Evolutionary conservation across 2,888 invertebrate species (phyloP), one percentile per base, ranked within the genome.

Genomic region (Malacosoma neustria): DNA sequence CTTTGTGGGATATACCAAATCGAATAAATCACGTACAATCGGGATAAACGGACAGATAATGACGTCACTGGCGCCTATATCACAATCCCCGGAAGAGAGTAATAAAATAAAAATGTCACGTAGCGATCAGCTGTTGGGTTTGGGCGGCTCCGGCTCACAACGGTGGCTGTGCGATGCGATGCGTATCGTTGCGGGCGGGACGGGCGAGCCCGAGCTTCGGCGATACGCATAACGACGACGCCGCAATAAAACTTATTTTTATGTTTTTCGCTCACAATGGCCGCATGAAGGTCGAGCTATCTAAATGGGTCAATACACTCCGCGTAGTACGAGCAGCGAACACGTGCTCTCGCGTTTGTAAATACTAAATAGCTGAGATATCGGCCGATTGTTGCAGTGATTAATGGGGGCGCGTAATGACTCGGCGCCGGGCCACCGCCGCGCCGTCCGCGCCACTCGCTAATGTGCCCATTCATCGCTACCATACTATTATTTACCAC

Each of bases 301-400:
- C 85, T 85, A 85, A 85, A 85, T 85, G 82, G 85, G 85, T 85
- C 85, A 85, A 84, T 84, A 84, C 84, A 82, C 85, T 81, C 81
- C 57, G 71, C 74, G 84, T 82, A 82, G 73, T 84, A 82, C 84
- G 84, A 73, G 75, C 80, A 66, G 65, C 54, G 75, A 77, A 72
- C 84, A 82, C 82, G 82, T 82, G 84, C 81, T 81, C 80, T 75
- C 77, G 76, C 82, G 84, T 77, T 84, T 84, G 85, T 84, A 84
- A 84, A 84, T 84, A 84, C 84, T 84, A 84, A 84, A 84, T 84
- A 84, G 81, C 85, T n/a, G 80, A 85, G 84, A 85, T 84, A 85
- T 85, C 84, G 84, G 82, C 79, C 82, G 85, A 85, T 85, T 85
- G 84, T 84, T 85, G 84, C 84, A 79, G 74, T 84, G 85, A 85